Conservation (phyloP, 1,140 invertebrate species). For the Drosophila tsacasi region DNA sequence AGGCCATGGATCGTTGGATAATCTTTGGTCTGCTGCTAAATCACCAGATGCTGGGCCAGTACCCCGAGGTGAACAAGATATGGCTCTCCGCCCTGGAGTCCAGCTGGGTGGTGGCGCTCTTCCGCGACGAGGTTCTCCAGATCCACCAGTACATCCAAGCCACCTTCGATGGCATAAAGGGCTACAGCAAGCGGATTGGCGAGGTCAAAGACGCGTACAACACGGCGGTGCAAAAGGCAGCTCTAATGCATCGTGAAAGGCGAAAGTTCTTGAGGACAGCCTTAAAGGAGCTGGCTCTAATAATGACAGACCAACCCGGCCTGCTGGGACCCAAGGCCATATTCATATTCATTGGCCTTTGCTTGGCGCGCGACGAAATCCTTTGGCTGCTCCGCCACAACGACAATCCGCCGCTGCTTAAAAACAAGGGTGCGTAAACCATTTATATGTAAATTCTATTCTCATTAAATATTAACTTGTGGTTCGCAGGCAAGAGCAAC, state of each 20-base stretch:
- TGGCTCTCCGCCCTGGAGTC: conserved; percentile 96
- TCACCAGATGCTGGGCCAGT: conserved; percentile 91
- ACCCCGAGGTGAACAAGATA: conserved; percentile 93
- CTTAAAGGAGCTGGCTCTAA: conserved; percentile 96
- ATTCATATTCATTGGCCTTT: conserved; percentile 97
- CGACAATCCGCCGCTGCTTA: conserved; percentile 95
- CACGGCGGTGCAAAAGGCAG: conserved; percentile 95
- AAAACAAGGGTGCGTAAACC: conserved; percentile 88
- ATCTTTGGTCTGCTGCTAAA: conserved; percentile 97
- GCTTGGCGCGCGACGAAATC: conserved; percentile 98
- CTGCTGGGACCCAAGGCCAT: conserved; percentile 98
- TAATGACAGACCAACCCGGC: conserved; percentile 99
- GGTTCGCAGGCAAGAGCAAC: conserved; percentile 87
- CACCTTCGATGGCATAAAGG: conserved; percentile 98
- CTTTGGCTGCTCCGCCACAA: conserved; percentile 98
- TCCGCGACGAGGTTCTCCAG: conserved; percentile 98
- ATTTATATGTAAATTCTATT: not conserved
- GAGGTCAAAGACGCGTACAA: conserved; percentile 98
- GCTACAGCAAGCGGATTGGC: conserved; percentile 95
- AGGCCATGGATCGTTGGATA: conserved; percentile 98
- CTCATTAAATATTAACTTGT: not conserved
- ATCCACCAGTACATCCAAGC: conserved; percentile 97
- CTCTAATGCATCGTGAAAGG: conserved; percentile 96
- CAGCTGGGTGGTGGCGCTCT: conserved; percentile 97
- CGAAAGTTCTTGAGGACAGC: conserved; percentile 98